phyloP scores from a whole-genome alignment of 2,797 vertebrate genomes.

The Gastrophryne carolinensis region DNA sequence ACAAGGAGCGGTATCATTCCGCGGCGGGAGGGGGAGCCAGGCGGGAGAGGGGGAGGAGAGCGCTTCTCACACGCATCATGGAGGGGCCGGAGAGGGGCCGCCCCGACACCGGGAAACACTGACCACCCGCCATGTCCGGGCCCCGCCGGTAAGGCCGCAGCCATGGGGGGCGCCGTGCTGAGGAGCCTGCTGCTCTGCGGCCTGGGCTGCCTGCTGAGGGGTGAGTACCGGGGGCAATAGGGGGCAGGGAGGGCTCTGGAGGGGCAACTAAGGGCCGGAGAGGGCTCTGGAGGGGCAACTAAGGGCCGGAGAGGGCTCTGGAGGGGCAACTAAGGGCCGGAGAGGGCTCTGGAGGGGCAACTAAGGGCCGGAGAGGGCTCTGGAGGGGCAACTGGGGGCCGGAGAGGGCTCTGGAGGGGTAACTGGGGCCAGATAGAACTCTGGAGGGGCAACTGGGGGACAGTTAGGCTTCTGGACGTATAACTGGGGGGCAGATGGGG shows the following conservation, averaged over 20 bases:
- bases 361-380: neutral
- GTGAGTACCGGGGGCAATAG: conserved; percentile 65
- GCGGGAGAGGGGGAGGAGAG: conserved; percentile 51
- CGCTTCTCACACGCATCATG: conserved; percentile 32
- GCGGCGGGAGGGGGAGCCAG: conserved; percentile 4
- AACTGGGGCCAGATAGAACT: too few species aligned
- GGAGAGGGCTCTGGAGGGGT: neutral
- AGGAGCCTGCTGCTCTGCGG: conserved; percentile 83
- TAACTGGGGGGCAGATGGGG: neutral
- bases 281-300: neutral
- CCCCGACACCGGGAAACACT: neutral
- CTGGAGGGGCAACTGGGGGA: neutral
- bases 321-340: neutral
- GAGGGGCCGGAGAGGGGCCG: conserved; percentile 1
- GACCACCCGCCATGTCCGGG: conserved; percentile 28
- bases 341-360: too few species aligned
- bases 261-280: too few species aligned
- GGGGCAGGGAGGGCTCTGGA: neutral
- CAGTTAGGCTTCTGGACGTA: neutral
- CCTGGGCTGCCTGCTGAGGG: conserved; percentile 80
- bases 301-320: neutral
- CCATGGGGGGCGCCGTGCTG: conserved; percentile 82
- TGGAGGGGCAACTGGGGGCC: neutral
- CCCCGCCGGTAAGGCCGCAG: conserved; percentile 65
- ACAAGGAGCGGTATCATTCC: neutral